phyloP scores from a whole-genome alignment of 2,797 vertebrate genomes.

The Sparus aurata region DNA sequence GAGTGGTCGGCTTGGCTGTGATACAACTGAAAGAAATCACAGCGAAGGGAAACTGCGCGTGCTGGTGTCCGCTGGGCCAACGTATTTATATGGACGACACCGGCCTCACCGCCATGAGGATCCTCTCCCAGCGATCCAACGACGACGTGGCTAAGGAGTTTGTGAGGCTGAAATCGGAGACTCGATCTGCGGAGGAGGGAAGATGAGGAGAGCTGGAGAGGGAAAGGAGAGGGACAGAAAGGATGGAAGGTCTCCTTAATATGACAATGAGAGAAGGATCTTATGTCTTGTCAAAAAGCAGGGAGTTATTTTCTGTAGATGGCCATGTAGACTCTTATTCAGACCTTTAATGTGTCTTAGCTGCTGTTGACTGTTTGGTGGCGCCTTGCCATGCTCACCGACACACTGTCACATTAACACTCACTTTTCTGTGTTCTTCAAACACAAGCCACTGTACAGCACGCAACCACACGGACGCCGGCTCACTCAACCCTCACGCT shows the following conservation, averaged over 20 bases:
- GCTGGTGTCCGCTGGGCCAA: conserved; percentile 94
- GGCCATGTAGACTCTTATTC: conserved; percentile 31
- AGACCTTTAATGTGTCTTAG: conserved; percentile 50
- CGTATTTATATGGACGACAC: conserved; percentile 96
- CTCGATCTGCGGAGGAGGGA: conserved; percentile 93
- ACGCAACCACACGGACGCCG: not conserved
- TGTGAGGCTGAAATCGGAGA: conserved; percentile 96
- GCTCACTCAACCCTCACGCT: conserved; percentile 21
- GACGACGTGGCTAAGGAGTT: conserved; percentile 98
- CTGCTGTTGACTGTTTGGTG: conserved; percentile 53
- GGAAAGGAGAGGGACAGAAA: not conserved
- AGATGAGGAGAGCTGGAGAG: conserved; percentile 82
- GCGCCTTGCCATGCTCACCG: conserved; percentile 30
- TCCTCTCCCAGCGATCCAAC: conserved; percentile 96
- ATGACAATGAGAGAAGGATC: not conserved
- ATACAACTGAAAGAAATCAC: conserved; percentile 92
- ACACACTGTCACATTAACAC: conserved; percentile 31
- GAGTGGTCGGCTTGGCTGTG: conserved; percentile 92
- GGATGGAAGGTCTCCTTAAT: not conserved
- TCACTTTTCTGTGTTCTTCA: conserved; percentile 9
- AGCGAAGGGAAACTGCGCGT: conserved; percentile 93
- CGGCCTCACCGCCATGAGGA: conserved; percentile 94
- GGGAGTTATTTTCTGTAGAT: conserved; percentile 1
- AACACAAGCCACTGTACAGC: conserved; percentile 28
- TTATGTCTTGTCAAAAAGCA: not conserved